A percentile compares a stretch with the other conserved stretches of the same genome.
Conservation (phyloP, 1,140 invertebrate genomes). For the Neodiprion virginianus region DNA sequence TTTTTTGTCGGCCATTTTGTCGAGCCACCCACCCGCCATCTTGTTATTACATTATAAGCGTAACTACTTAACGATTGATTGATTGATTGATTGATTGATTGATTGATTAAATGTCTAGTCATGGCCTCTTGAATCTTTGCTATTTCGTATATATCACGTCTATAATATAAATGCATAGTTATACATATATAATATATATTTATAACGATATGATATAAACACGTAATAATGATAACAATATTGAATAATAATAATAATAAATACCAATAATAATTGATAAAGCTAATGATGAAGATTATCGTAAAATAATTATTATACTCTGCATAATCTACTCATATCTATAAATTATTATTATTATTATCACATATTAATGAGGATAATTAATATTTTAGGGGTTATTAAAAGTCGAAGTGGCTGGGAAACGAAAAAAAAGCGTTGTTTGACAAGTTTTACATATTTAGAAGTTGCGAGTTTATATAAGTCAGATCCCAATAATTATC, state of each 20-base stretch:
- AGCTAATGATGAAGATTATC: background rate
- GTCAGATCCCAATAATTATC: conserved; percentile 17
- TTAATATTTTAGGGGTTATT: conserved; percentile 32
- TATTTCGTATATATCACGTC: conserved; percentile 40
- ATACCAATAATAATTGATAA: conserved; percentile 30
- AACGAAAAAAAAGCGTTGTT: conserved; percentile 35
- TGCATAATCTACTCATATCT: conserved; percentile 17
- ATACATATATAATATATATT: conserved; percentile 16
- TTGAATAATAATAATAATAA: conserved; percentile 15
- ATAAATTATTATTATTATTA: conserved; percentile 26
- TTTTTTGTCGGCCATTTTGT: conserved; percentile 56
- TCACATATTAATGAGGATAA: conserved; percentile 27
- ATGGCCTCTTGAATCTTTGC: conserved; percentile 59
- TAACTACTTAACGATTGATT: conserved; percentile 33
- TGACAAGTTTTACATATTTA: conserved; percentile 53
- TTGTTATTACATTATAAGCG: conserved; percentile 61
- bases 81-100: conserved; percentile 26
- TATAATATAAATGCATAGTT: conserved; percentile 20
- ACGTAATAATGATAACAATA: background rate
- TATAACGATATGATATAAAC: background rate
- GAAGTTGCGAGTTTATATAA: conserved; percentile 15
- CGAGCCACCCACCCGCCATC: conserved; percentile 56
- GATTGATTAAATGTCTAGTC: conserved; percentile 62
- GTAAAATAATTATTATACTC: background rate
- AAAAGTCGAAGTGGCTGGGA: conserved; percentile 20